Percentiles rank a stretch among this genome's conserved stretches.
Evolutionary conservation across 1,140 invertebrate genomes (phyloP).

Genomic region (Drosophila pallidifrons): DNA sequence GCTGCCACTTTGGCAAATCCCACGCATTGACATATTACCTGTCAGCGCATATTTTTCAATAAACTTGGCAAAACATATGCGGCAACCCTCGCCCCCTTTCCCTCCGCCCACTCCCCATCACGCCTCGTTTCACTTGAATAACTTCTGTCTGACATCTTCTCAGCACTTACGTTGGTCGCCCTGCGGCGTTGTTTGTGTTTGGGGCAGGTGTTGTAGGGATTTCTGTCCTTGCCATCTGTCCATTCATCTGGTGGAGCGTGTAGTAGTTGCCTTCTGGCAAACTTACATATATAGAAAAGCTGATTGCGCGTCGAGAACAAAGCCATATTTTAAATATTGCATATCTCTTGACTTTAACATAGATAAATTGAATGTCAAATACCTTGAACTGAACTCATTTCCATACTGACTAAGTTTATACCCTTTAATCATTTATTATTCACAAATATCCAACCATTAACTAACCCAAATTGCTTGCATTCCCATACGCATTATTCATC

Average conservation of each 20-base stretch:
- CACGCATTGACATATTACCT: constrained; percentile 84
- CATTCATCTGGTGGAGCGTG: constrained; percentile 5
- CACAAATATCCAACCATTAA: constrained; percentile 15
- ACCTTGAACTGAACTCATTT: neutral
- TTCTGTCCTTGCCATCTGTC: constrained; percentile 7
- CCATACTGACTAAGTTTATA: neutral
- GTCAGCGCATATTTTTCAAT: constrained; percentile 84
- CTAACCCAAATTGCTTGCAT: neutral
- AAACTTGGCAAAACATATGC: constrained; percentile 82
- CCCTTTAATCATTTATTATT: constrained; percentile 4
- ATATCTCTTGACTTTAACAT: neutral
- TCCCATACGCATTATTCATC: constrained; percentile 5
- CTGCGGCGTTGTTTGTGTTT: constrained; percentile 28
- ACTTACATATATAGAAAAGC: constrained; percentile 1
- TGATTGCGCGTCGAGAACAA: constrained; percentile 9
- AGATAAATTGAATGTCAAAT: constrained; percentile 5
- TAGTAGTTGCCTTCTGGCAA: constrained; percentile 22
- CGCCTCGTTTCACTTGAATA: constrained; percentile 20
- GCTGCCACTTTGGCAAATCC: constrained; percentile 72
- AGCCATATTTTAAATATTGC: constrained; percentile 18
- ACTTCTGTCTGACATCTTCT: constrained; percentile 28
- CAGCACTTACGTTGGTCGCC: constrained; percentile 1
- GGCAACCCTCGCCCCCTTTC: constrained; percentile 26
- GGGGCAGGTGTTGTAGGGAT: constrained; percentile 21
- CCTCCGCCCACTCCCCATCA: neutral